Base-by-base conservation (phyloP, 2,888 invertebrate genomes). In the Drosophila pseudotalamancana region DNA sequence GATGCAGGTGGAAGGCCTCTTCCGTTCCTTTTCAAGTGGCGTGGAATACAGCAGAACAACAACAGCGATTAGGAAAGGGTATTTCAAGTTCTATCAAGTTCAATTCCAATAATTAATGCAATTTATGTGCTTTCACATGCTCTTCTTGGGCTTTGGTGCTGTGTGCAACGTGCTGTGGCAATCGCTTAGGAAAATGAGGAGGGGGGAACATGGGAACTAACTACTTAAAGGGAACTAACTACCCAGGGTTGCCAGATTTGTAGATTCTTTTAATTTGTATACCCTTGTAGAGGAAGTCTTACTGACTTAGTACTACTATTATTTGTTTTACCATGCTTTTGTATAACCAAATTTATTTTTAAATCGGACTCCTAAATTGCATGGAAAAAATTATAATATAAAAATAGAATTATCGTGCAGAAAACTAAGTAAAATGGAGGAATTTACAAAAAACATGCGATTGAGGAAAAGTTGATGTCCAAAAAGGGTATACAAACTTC, bases 1-100 rank as follows among this genome's bases (percentile, higher is more conserved):
- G 92, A 72, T 94, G 93, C 18, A 94, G 91, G 64, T 92, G 91
- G 61, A 93, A 93, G 73, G 93, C 92, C 85, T 93, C 93, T 72
- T 91, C 92, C 75, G 90, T 90, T 87, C 91, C 92, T 89, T 53
- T 67, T 53, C 11, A 11, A 11, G 25, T 19, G 51, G 39, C 35
- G 34, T 31, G 23, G 34, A 31, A 31, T 16, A 25, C 37, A 49
- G 11, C 43, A 27, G 11, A 21, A 37, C 11, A 67, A 49, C 12
- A 40, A 45, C n/a, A 21, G 35, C 40, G 42, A 40, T 56, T 78
- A 53, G 18, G 16, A 46, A 42, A 59, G 11, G 29, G 11, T 14
- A 43, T 19, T 32, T 12, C 11, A 32, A 11, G 18, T 6, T 18
- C 4, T 29, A 1, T 19, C n/a, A 16, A 14, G 23, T 19, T 9